A percentile compares a stretch with the other conserved stretches of the same genome.
Evolutionary conservation across 2,888 invertebrate genomes (phyloP).

Genomic region (Nemotelus nigrinus): DNA sequence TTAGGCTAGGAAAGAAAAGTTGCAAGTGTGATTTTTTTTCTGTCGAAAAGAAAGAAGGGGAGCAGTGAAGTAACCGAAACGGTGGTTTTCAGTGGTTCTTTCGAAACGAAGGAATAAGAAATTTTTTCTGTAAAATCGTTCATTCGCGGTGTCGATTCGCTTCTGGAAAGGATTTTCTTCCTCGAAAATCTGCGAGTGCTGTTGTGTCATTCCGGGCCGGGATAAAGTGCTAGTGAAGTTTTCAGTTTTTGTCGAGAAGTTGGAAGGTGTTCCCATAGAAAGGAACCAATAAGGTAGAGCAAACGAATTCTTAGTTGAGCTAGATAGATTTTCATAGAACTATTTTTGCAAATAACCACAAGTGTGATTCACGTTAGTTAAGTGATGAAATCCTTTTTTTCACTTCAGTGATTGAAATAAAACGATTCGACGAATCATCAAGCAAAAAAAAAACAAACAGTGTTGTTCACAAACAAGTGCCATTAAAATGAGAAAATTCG

Average conservation of each 20-base stretch:
- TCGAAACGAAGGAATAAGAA: background rate
- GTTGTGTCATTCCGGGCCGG: background rate
- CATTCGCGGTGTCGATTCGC: background rate
- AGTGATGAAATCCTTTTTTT: background rate
- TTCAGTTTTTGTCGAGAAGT: constrained; percentile 14
- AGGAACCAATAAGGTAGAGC: constrained; percentile 37
- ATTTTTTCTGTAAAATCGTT: background rate
- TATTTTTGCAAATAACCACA: background rate
- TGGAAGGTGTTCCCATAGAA: constrained; percentile 20
- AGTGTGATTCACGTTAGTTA: background rate
- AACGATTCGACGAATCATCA: too few relatives aligned
- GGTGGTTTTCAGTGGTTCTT: constrained; percentile 25
- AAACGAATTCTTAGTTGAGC: constrained; percentile 15
- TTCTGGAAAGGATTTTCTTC: background rate
- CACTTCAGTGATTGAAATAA: background rate
- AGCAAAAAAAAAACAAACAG: background rate
- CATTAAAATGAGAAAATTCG: background rate
- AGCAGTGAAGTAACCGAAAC: constrained; percentile 17
- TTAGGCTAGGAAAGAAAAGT: constrained; percentile 49
- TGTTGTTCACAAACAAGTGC: constrained; percentile 8
- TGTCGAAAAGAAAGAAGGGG: background rate
- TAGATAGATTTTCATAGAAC: constrained; percentile 6
- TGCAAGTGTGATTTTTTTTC: constrained; percentile 37
- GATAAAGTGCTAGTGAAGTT: constrained; percentile 40
- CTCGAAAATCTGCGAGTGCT: too few relatives aligned